Percentiles rank a stretch among this genome's conserved stretches.
Evolutionary conservation across 1,140 invertebrate species (phyloP).

Genomic region (Leptoteleia sp.): DNA sequence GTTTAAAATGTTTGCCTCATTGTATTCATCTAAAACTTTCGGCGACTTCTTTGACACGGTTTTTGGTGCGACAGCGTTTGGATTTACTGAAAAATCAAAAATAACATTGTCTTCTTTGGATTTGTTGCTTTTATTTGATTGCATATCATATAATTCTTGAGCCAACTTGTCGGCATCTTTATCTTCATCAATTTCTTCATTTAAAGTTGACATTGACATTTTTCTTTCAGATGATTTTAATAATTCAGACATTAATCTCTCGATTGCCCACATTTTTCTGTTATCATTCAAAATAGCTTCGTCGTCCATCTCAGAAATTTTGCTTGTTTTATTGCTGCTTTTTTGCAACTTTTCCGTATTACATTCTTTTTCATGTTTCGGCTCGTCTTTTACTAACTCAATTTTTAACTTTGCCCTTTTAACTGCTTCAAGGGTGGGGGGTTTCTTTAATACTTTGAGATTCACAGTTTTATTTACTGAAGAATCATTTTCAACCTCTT

Average conservation of each 20-base stretch:
- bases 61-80: conserved; percentile 39
- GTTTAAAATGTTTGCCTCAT: conserved; percentile 74
- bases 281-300: conserved; percentile 70
- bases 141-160: conserved; percentile 61
- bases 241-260: conserved; percentile 74
- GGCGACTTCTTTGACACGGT: conserved; percentile 67
- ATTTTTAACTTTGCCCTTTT: conserved; percentile 9
- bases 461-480: no score
- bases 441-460: no score
- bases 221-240: conserved; percentile 67
- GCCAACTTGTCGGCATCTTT: conserved; percentile 61
- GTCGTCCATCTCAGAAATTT: conserved; percentile 40
- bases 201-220: neutral
- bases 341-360: no score
- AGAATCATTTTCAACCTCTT: neutral
- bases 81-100: conserved; percentile 58
- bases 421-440: no score
- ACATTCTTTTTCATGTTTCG: neutral
- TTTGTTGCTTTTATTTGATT: neutral
- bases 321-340: no score
- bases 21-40: conserved; percentile 73
- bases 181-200: neutral
- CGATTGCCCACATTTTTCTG: conserved; percentile 78
- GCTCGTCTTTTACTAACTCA: conserved; percentile 12
- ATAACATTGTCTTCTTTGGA: conserved; percentile 37